A percentile compares a stretch with the other conserved stretches of the same genome.
These are phyloP conservation scores for Oncorhynchus gorbuscha DNA, from an alignment of 2,113 vertebrate species.

Conservation along the genomic window DNA sequence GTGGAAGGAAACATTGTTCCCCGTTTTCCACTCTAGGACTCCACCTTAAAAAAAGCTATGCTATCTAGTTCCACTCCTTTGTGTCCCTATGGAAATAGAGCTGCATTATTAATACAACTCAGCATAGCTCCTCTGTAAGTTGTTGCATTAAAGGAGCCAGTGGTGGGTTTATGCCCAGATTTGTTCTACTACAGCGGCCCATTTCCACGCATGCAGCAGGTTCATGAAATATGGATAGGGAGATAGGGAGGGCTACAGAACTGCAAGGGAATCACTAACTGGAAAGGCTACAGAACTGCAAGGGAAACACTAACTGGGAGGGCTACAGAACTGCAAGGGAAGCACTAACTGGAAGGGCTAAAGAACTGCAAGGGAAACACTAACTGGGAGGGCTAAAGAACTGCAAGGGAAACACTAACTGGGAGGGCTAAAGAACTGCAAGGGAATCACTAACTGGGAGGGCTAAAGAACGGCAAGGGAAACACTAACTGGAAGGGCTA, in stretches of 20 bases:
- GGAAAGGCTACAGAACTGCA: too few species aligned
- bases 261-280: background rate
- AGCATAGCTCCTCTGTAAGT: conserved; percentile 18
- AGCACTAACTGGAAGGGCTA: background rate
- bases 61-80: conserved; percentile 1
- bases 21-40: background rate
- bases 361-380: background rate
- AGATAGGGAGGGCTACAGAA: background rate
- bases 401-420: background rate
- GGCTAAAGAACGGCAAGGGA: too few species aligned
- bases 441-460: background rate
- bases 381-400: too few species aligned
- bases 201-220: conserved; percentile 48
- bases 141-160: conserved; percentile 27
- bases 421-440: too few species aligned
- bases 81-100: background rate
- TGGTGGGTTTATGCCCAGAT: conserved; percentile 20
- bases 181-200: conserved; percentile 37
- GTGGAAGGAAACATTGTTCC: background rate
- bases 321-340: background rate
- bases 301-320: background rate
- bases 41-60: background rate
- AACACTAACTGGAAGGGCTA: too few species aligned
- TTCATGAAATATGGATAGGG: conserved; percentile 35
- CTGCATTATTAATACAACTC: conserved; percentile 15